Evolutionary conservation across 1,140 invertebrate genomes (phyloP).

Genomic region (Zelostemma sp.): DNA sequence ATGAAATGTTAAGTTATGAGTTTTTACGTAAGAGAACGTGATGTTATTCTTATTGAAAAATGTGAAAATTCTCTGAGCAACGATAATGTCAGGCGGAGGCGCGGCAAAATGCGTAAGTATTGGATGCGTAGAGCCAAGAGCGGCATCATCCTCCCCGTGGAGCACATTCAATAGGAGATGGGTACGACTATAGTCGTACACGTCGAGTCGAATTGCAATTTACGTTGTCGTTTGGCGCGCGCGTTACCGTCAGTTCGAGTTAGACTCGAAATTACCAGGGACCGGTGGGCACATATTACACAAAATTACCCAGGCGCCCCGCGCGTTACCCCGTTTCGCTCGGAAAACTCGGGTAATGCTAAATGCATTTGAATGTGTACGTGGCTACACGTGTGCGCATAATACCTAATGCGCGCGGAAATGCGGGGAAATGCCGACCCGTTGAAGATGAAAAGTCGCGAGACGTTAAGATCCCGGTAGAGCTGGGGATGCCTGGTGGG

Average conservation of each 20-base stretch:
- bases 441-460: constrained; percentile 31
- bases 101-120: constrained; percentile 16
- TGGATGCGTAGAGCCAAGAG: too few relatives aligned
- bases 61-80: constrained; percentile 21
- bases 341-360: constrained; percentile 19
- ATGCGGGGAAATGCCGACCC: constrained; percentile 3
- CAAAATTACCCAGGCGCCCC: constrained; percentile 39
- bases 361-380: constrained; percentile 15
- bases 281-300: constrained; percentile 44
- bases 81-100: constrained; percentile 6
- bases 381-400: not conserved
- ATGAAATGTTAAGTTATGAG: constrained; percentile 13
- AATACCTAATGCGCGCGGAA: constrained; percentile 12
- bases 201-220: constrained; percentile 48
- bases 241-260: constrained; percentile 21
- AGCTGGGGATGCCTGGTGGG: constrained; percentile 35
- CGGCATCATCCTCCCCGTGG: constrained; percentile 28
- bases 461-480: constrained; percentile 22
- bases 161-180: constrained; percentile 35
- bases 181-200: constrained; percentile 30
- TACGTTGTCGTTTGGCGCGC: constrained; percentile 50
- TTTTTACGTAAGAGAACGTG: constrained; percentile 19
- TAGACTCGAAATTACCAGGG: constrained; percentile 39
- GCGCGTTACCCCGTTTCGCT: constrained; percentile 25
- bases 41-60: constrained; percentile 25